Evolutionary conservation across 92 coral and sea anemone genomes (phyloP).

Genomic region (Epizoanthus rinbou): DNA sequence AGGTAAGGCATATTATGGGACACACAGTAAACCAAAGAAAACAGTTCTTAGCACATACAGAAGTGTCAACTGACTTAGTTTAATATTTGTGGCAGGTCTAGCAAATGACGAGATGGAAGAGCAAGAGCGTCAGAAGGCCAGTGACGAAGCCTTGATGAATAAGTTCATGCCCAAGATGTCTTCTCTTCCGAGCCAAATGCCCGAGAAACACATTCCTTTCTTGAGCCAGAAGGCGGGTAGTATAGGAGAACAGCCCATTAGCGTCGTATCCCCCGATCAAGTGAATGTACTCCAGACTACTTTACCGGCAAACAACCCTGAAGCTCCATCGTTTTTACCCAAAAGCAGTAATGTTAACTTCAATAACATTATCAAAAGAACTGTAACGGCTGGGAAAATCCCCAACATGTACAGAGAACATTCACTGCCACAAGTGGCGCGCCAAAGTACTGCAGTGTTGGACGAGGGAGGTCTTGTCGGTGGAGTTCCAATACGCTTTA

Average conservation of each 20-base stretch:
- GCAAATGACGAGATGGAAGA: slow-evolving; percentile 77
- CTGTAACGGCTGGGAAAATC: not conserved
- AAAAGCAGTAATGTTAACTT: slow-evolving; percentile 17
- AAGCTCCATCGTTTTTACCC: slow-evolving; percentile 60
- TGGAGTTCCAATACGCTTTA: not conserved
- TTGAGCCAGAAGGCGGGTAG: slow-evolving; percentile 62
- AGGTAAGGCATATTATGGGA: too few species aligned
- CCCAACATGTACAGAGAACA: not conserved
- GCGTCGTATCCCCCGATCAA: slow-evolving; percentile 83
- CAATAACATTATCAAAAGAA: not conserved
- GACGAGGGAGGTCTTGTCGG: not conserved
- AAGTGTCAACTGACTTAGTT: not conserved
- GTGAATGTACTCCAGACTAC: slow-evolving; percentile 78
- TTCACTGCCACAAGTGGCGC: too few species aligned
- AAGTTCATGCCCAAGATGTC: slow-evolving; percentile 68
- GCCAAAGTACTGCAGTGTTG: not conserved
- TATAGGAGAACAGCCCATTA: slow-evolving; percentile 83
- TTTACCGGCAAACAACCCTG: slow-evolving; percentile 72
- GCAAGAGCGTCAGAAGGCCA: slow-evolving; percentile 60
- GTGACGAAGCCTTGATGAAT: slow-evolving; percentile 63
- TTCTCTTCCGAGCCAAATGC: slow-evolving; percentile 53
- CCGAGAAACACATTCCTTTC: slow-evolving; percentile 52
- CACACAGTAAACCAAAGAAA: too few species aligned
- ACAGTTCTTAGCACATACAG: not conserved
- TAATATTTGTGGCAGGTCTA: slow-evolving; percentile 51